Conservation (phyloP, 2,797 vertebrate genomes). For the Crocidura indochinensis region DNA sequence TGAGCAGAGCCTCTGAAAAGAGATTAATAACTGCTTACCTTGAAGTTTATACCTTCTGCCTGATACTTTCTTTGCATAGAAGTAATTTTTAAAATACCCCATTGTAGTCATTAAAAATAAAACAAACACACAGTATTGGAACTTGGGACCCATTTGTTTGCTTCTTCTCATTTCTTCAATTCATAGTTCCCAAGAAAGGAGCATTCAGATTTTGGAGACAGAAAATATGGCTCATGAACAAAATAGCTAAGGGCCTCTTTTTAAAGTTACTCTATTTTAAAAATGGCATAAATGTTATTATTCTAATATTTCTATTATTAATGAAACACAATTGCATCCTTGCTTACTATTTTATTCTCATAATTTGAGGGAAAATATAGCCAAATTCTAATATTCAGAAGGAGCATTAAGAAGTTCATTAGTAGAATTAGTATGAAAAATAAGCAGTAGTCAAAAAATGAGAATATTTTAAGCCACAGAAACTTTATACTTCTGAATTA, state of each 20-base stretch:
- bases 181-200: slow-evolving; percentile 13
- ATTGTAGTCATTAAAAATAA: slow-evolving; percentile 65
- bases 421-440: too few relatives aligned
- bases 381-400: too few relatives aligned
- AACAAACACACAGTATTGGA: slow-evolving; percentile 34
- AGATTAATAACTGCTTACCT: slow-evolving; percentile 58
- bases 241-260: not conserved
- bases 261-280: not conserved
- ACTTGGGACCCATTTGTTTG: not conserved
- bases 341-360: slow-evolving; percentile 4
- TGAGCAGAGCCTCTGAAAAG: slow-evolving; percentile 13
- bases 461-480: too few relatives aligned
- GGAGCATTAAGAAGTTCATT: too few relatives aligned
- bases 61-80: slow-evolving; percentile 59
- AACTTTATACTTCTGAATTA: not conserved
- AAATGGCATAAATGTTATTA: too few relatives aligned
- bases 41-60: slow-evolving; percentile 59
- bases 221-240: not conserved
- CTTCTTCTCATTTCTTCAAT: slow-evolving; percentile 3
- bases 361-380: too few relatives aligned
- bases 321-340: not conserved
- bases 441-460: too few relatives aligned
- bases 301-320: not conserved
- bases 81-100: slow-evolving; percentile 37
- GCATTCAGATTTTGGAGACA: not conserved